Evolutionary conservation across 2,888 invertebrate genomes (phyloP).

Genomic region (Scaptomyza reducta): DNA sequence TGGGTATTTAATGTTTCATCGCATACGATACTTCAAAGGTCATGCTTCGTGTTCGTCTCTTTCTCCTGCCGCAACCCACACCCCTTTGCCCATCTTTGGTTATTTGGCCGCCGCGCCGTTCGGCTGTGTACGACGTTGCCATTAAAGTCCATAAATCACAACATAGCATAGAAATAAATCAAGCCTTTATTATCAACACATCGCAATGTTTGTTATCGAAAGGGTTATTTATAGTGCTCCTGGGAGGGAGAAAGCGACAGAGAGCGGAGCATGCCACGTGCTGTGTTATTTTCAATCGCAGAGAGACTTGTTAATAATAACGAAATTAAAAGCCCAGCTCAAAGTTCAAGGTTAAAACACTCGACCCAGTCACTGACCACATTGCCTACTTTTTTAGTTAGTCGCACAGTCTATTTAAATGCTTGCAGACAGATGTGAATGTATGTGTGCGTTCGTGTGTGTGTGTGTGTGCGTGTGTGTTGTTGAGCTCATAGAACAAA

Average conservation of each 20-base stretch:
- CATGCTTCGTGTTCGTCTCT: conserved; percentile 1
- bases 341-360: conserved; percentile 59
- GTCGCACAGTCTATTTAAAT: conserved; percentile 5
- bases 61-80: background rate
- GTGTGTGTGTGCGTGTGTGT: conserved; percentile 5
- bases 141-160: conserved; percentile 78
- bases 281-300: conserved; percentile 43
- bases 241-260: conserved; percentile 40
- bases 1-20: background rate
- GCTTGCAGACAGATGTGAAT: background rate
- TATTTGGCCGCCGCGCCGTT: conserved; percentile 9
- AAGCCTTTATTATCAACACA: conserved; percentile 80
- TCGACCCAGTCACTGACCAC: conserved; percentile 47
- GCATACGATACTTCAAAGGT: conserved; percentile 29
- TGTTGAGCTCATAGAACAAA: conserved; percentile 69
- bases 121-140: conserved; percentile 49
- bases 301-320: conserved; percentile 59
- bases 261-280: conserved; percentile 16
- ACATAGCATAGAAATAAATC: conserved; percentile 77
- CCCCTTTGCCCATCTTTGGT: conserved; percentile 1
- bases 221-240: conserved; percentile 78
- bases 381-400: conserved; percentile 48
- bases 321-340: conserved; percentile 56
- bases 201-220: conserved; percentile 80
- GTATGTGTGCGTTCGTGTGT: conserved; percentile 2